Base-by-base conservation (phyloP, 2,797 vertebrate genomes). In the Notolepis coatsorum region DNA sequence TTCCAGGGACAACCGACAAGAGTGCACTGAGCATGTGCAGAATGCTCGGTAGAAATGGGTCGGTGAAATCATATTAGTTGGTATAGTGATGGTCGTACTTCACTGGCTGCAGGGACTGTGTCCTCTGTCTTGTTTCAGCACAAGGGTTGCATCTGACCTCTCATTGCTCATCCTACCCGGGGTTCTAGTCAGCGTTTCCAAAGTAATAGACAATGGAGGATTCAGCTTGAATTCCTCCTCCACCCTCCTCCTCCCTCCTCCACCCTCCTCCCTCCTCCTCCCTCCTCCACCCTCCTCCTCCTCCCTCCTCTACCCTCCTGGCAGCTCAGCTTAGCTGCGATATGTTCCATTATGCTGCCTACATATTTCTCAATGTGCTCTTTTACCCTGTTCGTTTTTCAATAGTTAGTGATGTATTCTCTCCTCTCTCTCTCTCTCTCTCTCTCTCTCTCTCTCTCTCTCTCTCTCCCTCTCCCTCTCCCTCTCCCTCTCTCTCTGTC, bases 311-410 rank as follows among this genome's bases (percentile, higher is more conserved):
- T n/a, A n/a, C n/a, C n/a, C n/a, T 2, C 48, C 21, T 27, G 12
- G 49, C 62, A 50, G 20, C 7, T 15, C 20, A 49, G 28, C 33
- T 47, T 50, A 48, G 31, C n/a, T n/a, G n/a, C 0, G 5, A 41
- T 43, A 25, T 21, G 17, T 41, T 55, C 25, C 35, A 12, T 33
- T 43, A 21, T 37, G 59, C 62, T 53, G 7, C 49, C 49, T 68
- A 65, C 68, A 67, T 46, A 41, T 55, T 52, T 52, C n/a, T 23
- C 21, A 54, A 25, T 53, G 20, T 18, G 20, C 35, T 49, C 62
- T 65, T 79, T 76, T 53, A 67, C 68, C 67, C 71, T 68, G 63
- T 63, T 55, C 65, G 59, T 49, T 43, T 61, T 45, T 69, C 53
- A 79, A 67, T 61, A 68, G 58, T 35, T 65, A 24, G 42, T 31